Conservation (phyloP, 1,140 invertebrate species). For the Diplogasteroides magnus region DNA sequence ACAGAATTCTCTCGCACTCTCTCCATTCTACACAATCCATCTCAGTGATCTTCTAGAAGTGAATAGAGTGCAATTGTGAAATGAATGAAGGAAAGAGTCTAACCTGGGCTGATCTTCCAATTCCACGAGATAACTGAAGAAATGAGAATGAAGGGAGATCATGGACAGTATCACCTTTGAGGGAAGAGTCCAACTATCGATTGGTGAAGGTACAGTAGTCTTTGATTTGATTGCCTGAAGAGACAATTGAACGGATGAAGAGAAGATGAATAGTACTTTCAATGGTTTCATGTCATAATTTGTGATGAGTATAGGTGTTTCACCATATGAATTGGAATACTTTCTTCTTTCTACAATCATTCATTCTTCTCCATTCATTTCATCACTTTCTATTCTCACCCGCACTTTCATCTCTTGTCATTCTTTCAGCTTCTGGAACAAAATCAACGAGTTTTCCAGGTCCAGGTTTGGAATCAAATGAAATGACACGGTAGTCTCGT, state of each 20-base stretch:
- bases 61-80: no score
- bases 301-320: not conserved
- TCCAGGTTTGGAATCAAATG: not conserved
- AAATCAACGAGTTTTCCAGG: not conserved
- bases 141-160: not conserved
- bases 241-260: not conserved
- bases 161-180: not conserved
- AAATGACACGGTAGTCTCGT: not conserved
- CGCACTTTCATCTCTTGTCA: not conserved
- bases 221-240: not conserved
- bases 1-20: not conserved
- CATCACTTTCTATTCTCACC: not conserved
- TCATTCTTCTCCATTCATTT: not conserved
- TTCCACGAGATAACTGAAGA: not conserved
- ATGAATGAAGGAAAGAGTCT: not conserved
- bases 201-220: not conserved
- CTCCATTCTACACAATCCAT: not conserved
- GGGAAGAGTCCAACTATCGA: no score
- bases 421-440: not conserved
- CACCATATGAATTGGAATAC: no score
- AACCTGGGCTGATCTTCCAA: not conserved
- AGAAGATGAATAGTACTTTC: no score
- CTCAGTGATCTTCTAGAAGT: no score
- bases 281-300: not conserved
- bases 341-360: not conserved